Base-by-base conservation (phyloP, 2,888 invertebrate species). In the Timema cristinae region DNA sequence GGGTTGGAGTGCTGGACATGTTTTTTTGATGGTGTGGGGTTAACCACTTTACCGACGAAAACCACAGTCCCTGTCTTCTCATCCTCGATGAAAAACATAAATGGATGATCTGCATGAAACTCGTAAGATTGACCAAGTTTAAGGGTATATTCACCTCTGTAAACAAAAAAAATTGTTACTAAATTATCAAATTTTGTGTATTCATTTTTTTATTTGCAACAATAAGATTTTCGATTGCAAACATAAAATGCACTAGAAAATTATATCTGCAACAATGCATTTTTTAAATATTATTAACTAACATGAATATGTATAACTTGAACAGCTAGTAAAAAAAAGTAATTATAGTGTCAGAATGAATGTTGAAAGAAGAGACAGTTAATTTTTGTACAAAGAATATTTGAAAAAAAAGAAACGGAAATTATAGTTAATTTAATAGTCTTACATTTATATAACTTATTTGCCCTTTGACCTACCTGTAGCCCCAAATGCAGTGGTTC, bases 31-130 rank as follows among this genome's bases (percentile, higher is more conserved):
- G 32, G 32, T 32, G 32, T 32, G 0, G 93, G 93, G 80, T 91
- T 87, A 47, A 86, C 83, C 2, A 93, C 87, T 80, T 90, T 88
- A 51, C 93, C 93, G 50, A 90, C 87, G 81, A 91, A 92, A 48
- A 93, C 81, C 68, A 92, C 85, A 54, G 90, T 90, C n/a, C 89
- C 88, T 0, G 88, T 90, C 0, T 83, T 82, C 77, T 91, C 90
- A 77, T 93, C 93, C 79, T 92, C 90, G 74, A 94, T 90, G 81
- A 90, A 90, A 83, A 93, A 92, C 70, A 93, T 78, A 83, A 93
- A 94, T 0, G 93, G 93, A 75, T 87, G 90, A 79, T 89, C 88
- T 1, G 89, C 92, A 63, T 87, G 84, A 79, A 94, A 90, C 71
- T 87, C 86, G 72, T 83, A 81, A 6, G 85, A 84, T 54, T 83